phyloP scores from a whole-genome alignment of 2,113 vertebrate species.

The Bufo gargarizans region DNA sequence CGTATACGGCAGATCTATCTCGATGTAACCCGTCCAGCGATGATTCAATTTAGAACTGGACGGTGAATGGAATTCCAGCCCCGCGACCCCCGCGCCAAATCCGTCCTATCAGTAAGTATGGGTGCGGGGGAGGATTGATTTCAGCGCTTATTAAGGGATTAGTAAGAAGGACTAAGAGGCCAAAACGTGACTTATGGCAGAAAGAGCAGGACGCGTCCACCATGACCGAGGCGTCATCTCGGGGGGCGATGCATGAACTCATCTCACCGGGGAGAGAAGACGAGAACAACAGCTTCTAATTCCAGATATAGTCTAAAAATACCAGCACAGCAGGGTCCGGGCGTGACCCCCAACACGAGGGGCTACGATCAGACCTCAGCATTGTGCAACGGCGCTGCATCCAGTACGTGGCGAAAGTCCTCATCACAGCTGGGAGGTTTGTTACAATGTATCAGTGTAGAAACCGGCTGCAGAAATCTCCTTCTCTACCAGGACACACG shows the following conservation, averaged over 20 bases:
- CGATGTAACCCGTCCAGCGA: not conserved
- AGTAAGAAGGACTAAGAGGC: not conserved
- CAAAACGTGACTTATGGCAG: not conserved
- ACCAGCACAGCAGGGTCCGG: not conserved
- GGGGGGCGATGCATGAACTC: not conserved
- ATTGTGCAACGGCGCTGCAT: not conserved
- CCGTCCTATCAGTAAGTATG: conserved; percentile 19
- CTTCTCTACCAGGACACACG: too few species aligned
- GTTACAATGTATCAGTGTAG: not conserved
- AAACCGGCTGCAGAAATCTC: too few species aligned
- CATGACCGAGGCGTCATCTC: not conserved
- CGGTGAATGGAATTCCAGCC: conserved; percentile 7
- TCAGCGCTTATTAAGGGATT: conserved; percentile 20
- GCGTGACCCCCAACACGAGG: not conserved
- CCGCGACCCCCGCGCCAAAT: not conserved
- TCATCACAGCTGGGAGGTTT: not conserved
- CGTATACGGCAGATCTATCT: not conserved
- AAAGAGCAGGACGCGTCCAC: not conserved
- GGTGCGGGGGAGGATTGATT: conserved; percentile 10
- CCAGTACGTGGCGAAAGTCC: too few species aligned
- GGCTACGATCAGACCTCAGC: too few species aligned
- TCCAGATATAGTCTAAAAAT: conserved; percentile 16
- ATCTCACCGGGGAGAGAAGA: too few species aligned
- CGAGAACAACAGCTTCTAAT: not conserved
- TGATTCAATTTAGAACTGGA: not conserved